These are phyloP conservation scores for Pongo pygmaeus DNA, from an alignment of 2,113 vertebrate species.

Conservation along the genomic window DNA sequence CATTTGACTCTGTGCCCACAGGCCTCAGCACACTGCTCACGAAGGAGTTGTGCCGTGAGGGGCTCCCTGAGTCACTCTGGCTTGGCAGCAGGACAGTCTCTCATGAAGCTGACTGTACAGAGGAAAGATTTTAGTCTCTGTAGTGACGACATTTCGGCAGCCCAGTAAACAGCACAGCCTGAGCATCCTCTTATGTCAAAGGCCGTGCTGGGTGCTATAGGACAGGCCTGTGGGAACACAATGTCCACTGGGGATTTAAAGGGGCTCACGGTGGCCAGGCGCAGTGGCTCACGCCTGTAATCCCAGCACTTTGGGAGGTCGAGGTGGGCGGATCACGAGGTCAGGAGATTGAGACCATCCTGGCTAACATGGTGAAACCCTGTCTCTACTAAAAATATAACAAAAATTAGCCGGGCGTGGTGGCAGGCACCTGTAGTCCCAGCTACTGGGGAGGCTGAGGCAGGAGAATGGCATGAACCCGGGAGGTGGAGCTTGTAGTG, in stretches of 20 bases:
- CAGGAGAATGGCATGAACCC: too few species aligned
- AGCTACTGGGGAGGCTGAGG: too few species aligned
- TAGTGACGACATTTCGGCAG: not conserved
- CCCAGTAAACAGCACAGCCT: not conserved
- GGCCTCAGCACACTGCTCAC: not conserved
- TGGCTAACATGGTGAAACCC: too few species aligned
- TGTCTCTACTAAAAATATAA: too few species aligned
- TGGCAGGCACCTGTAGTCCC: too few species aligned
- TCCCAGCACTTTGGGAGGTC: too few species aligned
- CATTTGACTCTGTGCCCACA: fast-evolving
- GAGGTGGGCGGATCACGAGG: too few species aligned
- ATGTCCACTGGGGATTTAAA: fast-evolving
- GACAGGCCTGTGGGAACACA: not conserved
- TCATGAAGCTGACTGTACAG: fast-evolving
- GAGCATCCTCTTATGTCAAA: not conserved
- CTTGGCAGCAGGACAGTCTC: not conserved
- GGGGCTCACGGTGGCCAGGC: fast-evolving
- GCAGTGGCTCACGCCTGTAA: too few species aligned
- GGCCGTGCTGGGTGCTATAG: not conserved
- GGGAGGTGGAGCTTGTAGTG: too few species aligned
- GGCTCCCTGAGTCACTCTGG: not conserved
- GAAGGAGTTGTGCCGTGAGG: not conserved
- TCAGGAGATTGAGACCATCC: too few species aligned
- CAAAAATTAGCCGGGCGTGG: too few species aligned
- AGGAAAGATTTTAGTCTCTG: not conserved